Evolutionary conservation across 2,888 invertebrate genomes (phyloP).

Genomic region (Sesamia inferens): DNA sequence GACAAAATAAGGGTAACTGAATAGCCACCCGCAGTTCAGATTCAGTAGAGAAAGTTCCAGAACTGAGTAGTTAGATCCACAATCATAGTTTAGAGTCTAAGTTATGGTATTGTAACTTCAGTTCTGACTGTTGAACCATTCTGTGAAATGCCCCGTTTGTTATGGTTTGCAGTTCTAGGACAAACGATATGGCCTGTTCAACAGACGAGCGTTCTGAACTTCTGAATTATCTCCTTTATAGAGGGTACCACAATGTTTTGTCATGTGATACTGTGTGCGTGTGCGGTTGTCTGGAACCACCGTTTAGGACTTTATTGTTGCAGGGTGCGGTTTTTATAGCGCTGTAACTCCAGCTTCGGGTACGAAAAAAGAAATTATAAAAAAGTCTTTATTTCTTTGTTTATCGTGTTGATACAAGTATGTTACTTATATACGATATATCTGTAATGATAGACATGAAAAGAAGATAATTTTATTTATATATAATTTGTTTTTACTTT

Average conservation of each 20-base stretch:
- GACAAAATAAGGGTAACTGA: neutral
- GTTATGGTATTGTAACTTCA: constrained; percentile 38
- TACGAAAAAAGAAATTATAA: neutral
- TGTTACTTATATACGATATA: too few relatives aligned
- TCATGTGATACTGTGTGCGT: neutral
- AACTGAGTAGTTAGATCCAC: constrained; percentile 11
- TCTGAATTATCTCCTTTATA: neutral
- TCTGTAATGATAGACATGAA: neutral
- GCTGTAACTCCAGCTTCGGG: neutral
- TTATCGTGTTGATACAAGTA: neutral
- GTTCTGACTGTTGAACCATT: constrained; percentile 34
- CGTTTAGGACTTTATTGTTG: neutral
- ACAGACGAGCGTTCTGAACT: neutral
- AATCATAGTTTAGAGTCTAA: constrained; percentile 34
- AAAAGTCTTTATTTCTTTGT: neutral
- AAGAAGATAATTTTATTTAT: neutral
- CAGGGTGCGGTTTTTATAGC: neutral
- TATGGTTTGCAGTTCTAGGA: constrained; percentile 11
- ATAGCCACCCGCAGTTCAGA: constrained; percentile 10
- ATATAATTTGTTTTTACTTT: neutral
- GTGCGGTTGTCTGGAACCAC: neutral
- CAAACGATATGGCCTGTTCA: constrained; percentile 2
- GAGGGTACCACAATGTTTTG: neutral
- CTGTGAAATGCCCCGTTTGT: constrained; percentile 32
- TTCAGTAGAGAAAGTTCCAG: constrained; percentile 32